Evolutionary conservation across 2,113 vertebrate species (phyloP), one percentile per base, ranked within the genome.

Genomic region (Melanocharis versteri): DNA sequence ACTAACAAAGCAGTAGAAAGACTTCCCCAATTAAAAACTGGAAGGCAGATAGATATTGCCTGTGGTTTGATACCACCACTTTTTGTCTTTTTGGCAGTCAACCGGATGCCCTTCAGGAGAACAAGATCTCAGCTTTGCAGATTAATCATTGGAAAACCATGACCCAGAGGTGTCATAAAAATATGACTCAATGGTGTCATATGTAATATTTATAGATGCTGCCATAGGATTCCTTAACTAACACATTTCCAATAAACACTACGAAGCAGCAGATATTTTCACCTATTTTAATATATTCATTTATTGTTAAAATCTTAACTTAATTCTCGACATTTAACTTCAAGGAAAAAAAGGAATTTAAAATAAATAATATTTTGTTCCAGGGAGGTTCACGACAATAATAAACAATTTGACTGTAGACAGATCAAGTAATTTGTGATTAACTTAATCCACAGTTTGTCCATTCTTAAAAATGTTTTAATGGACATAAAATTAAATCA

Each of bases 11-110:
- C 20, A 69, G 47, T 9, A 64, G 20, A 33, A 60, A 54, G 27
- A 23, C 10, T 45, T 72, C 24, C 14, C 35, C 11, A 39, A 0
- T 10, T 39, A 42, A 42, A 51, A 17, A 68, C 33, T 0, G 26
- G 51, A 50, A 71, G 57, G 18, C 20, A 83, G 57, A 17, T 71
- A 83, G 57, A 17, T 71, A 42, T 11, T 45, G 22, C 28, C 75
- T 2, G 1, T 48, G 19, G 7, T 40, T 61, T 66, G 21, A 26
- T 30, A 31, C 4, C 35, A 54, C 9, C 20, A 26, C 11, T 62
- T 78, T 84, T 35, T 47, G 15, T 47, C 10, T 21, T 85, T 80
- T 83, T 64, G 53, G 21, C 44, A 86, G 30, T 35, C 70, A 88
- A 14, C 2, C 50, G 39, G 30, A 42, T 50, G 31, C 8, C 30